Percentiles rank a stretch among this genome's conserved stretches.
phyloP scores from a whole-genome alignment of 2,888 invertebrate species.

The Neoscelio sp. region DNA sequence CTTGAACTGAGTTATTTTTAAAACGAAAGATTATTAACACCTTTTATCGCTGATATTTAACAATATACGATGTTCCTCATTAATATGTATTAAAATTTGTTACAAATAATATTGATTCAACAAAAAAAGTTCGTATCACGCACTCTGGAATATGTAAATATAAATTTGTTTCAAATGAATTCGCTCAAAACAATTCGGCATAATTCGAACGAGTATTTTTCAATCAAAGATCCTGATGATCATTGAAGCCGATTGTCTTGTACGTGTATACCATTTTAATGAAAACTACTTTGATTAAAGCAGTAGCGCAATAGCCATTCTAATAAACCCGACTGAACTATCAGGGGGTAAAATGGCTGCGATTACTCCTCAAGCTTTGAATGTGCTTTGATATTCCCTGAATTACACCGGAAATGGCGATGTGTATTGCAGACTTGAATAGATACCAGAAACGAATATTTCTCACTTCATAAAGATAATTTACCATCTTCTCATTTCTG shows the following conservation, averaged over 20 bases:
- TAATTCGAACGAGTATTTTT: background rate
- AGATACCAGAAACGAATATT: background rate
- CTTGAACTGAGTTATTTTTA: too few species aligned
- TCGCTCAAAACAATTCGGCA: too few species aligned
- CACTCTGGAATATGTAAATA: too few species aligned
- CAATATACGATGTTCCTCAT: too few species aligned
- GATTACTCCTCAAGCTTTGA: constrained; percentile 24
- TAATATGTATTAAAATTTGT: too few species aligned
- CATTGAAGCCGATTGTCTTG: constrained; percentile 2
- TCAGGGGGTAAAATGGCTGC: constrained; percentile 22
- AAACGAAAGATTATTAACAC: too few species aligned
- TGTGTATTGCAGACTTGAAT: constrained; percentile 17
- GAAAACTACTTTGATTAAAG: constrained; percentile 21
- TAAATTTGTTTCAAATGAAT: too few species aligned
- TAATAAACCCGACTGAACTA: constrained; percentile 22
- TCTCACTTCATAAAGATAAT: background rate
- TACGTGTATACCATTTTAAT: constrained; percentile 4
- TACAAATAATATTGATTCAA: too few species aligned
- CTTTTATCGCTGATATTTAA: too few species aligned
- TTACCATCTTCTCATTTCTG: background rate
- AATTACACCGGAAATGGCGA: constrained; percentile 17
- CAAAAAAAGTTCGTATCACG: too few species aligned
- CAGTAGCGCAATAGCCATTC: constrained; percentile 8
- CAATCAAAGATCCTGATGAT: background rate
- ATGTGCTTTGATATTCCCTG: constrained; percentile 33